phyloP scores from a whole-genome alignment of 2,888 invertebrate species.

The Hirtodrosophila cameraria region DNA sequence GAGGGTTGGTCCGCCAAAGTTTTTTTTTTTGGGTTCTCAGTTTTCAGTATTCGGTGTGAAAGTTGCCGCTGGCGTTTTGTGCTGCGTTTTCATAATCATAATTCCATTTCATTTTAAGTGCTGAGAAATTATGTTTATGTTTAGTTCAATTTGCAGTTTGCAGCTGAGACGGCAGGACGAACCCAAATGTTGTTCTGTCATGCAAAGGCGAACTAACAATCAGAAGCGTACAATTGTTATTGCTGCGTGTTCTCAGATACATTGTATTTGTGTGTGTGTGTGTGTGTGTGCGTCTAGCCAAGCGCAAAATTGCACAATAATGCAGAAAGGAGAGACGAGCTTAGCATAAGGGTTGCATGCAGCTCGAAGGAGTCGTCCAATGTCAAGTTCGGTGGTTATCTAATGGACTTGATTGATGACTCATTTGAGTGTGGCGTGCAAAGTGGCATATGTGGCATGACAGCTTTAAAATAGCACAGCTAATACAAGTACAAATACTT shows the following conservation, averaged over 20 bases:
- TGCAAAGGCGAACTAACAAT: constrained; percentile 45
- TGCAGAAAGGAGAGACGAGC: constrained; percentile 30
- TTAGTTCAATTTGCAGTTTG: constrained; percentile 71
- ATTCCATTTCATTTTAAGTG: constrained; percentile 70
- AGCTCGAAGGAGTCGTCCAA: constrained; percentile 24
- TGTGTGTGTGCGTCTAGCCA: constrained; percentile 34
- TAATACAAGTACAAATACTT: constrained; percentile 3
- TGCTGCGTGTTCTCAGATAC: constrained; percentile 20
- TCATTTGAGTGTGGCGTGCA: constrained; percentile 49
- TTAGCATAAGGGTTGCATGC: constrained; percentile 41
- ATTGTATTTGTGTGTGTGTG: constrained; percentile 1
- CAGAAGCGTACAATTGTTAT: constrained; percentile 49
- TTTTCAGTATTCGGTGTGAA: constrained; percentile 62
- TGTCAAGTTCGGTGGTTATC: constrained; percentile 57
- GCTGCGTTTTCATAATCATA: constrained; percentile 64
- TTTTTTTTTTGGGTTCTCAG: constrained; percentile 31
- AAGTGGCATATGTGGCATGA: constrained; percentile 43
- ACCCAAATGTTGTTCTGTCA: constrained; percentile 50
- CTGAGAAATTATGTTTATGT: constrained; percentile 73
- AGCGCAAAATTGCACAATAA: constrained; percentile 69
- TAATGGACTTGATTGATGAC: constrained; percentile 72
- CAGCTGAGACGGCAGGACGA: constrained; percentile 36
- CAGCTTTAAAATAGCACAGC: constrained; percentile 22
- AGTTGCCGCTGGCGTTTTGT: constrained; percentile 39
- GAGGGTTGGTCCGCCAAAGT: constrained; percentile 47